Conservation (phyloP, 2,888 invertebrate species). For the Dysmachus trigonus region DNA sequence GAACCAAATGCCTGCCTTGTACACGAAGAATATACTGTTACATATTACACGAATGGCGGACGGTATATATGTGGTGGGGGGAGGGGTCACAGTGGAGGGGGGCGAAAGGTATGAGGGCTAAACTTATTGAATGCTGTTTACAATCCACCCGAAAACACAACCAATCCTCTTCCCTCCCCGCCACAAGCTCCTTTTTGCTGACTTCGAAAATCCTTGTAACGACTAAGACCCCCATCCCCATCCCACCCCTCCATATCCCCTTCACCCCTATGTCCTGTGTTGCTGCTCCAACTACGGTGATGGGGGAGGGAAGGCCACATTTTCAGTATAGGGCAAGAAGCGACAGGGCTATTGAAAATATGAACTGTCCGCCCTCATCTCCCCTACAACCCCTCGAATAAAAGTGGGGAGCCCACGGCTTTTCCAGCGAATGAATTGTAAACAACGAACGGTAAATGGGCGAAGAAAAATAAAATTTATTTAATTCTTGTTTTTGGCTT, state of each 20-base stretch:
- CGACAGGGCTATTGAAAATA: slow-evolving; percentile 7
- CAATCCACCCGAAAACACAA: slow-evolving; percentile 16
- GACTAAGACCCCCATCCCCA: not conserved
- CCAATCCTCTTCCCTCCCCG: not conserved
- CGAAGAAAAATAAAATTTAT: slow-evolving; percentile 33
- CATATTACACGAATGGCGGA: not conserved
- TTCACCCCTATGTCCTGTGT: not conserved
- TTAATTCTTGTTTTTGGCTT: slow-evolving; percentile 9
- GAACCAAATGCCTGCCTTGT: not conserved
- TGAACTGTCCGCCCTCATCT: not conserved
- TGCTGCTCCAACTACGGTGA: not conserved
- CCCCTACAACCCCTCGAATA: not conserved
- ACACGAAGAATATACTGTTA: not conserved
- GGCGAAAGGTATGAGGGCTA: not conserved
- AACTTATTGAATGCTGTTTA: slow-evolving; percentile 31
- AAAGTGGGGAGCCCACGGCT: not conserved
- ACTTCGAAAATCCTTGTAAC: not conserved
- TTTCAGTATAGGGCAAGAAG: not conserved
- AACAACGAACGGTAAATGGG: slow-evolving; percentile 23
- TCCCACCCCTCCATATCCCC: no score
- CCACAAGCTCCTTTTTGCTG: slow-evolving; percentile 21
- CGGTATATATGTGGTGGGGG: not conserved
- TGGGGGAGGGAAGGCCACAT: not conserved
- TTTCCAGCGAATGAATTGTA: slow-evolving; percentile 2
- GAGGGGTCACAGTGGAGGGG: not conserved